Percentiles rank a stretch among this genome's conserved stretches.
Conservation (phyloP, 2,888 invertebrate genomes). For the Eulithis prunata region DNA sequence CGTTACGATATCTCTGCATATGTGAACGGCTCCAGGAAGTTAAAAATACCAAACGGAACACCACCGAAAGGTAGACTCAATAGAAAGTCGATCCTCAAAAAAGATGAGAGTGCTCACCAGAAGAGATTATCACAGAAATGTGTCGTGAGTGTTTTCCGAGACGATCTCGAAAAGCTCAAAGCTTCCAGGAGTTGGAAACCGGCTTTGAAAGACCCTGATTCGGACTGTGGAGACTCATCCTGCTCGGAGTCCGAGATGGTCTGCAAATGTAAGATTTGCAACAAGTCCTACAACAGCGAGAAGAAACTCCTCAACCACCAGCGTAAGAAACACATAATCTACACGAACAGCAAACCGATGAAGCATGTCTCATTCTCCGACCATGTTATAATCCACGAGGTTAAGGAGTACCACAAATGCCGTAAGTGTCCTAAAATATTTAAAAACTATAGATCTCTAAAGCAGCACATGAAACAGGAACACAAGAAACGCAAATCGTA, state of each 20-base stretch:
- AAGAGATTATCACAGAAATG: conserved; percentile 51
- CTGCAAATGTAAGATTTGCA: conserved; percentile 68
- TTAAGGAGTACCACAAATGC: conserved; percentile 70
- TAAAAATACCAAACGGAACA: neutral
- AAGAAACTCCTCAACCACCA: conserved; percentile 66
- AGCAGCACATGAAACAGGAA: conserved; percentile 59
- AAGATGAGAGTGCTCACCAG: conserved; percentile 27
- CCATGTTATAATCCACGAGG: conserved; percentile 68
- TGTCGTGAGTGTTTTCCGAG: conserved; percentile 52
- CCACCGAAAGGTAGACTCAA: neutral
- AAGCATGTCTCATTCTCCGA: conserved; percentile 75
- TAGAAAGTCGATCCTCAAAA: conserved; percentile 12
- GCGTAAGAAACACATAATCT: conserved; percentile 67
- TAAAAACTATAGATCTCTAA: conserved; percentile 59
- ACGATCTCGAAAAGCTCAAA: conserved; percentile 56
- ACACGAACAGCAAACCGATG: conserved; percentile 57
- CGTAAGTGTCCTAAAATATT: conserved; percentile 72
- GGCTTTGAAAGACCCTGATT: conserved; percentile 30
- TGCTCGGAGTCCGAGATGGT: conserved; percentile 46
- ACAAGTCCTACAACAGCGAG: conserved; percentile 62
- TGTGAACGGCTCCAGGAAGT: conserved; percentile 37
- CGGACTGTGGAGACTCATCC: conserved; percentile 48
- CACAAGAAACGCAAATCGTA: conserved; percentile 76
- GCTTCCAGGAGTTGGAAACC: conserved; percentile 21
- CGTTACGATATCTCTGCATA: conserved; percentile 63